phyloP scores from a whole-genome alignment of 1,140 invertebrate genomes.

The Hylyphantes graminicola region DNA sequence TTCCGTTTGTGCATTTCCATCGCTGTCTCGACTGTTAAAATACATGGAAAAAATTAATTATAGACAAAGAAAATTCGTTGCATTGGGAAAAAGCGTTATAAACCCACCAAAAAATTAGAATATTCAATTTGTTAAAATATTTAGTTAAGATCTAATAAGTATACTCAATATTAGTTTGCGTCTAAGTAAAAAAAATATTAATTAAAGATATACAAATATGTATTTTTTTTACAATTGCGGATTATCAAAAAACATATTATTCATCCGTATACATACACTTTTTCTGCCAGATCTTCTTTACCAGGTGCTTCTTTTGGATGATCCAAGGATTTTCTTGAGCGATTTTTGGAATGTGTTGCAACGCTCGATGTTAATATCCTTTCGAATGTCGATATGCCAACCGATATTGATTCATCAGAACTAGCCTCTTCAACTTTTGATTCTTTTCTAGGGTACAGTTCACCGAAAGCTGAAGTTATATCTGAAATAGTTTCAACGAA shows the following conservation, averaged over 20 bases:
- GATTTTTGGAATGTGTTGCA: background rate
- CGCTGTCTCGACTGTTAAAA: too few species aligned
- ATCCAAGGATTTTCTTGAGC: background rate
- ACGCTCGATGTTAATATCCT: constrained; percentile 36
- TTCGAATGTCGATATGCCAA: constrained; percentile 48
- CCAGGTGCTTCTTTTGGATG: constrained; percentile 19
- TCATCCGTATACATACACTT: background rate
- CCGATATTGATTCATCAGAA: constrained; percentile 38
- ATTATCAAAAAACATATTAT: too few species aligned
- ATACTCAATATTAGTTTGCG: too few species aligned
- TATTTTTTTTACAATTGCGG: too few species aligned
- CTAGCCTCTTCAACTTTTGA: constrained; percentile 32
- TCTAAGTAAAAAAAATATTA: too few species aligned
- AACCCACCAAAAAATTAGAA: too few species aligned
- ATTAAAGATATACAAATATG: too few species aligned
- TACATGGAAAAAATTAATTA: too few species aligned
- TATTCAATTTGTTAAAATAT: too few species aligned
- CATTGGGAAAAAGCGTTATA: too few species aligned
- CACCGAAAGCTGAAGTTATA: constrained; percentile 26
- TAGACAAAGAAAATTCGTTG: too few species aligned
- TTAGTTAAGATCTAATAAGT: too few species aligned
- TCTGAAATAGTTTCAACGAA: constrained; percentile 42
- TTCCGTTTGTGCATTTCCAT: background rate
- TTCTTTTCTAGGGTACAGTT: constrained; percentile 39
- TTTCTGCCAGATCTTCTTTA: background rate